A percentile compares a stretch with the other conserved stretches of the same genome.
These are phyloP conservation scores for Mellilla xanthometata DNA, from an alignment of 2,888 invertebrate genomes.

Conservation along the genomic window DNA sequence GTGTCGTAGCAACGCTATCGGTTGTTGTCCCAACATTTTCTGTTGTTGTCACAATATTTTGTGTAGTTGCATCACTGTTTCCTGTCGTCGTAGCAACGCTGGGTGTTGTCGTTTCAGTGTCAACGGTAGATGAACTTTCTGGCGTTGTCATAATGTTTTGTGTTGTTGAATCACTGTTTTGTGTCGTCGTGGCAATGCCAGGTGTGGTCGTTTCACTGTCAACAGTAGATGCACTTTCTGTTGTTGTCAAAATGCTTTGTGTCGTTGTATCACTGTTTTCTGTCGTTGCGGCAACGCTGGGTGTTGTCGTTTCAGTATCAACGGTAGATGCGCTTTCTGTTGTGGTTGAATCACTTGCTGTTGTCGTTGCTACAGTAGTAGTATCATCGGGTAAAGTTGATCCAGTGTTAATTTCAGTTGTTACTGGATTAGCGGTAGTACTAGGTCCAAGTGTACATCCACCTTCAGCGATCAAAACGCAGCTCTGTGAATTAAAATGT, in stretches of 20 bases:
- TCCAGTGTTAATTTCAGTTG: background rate
- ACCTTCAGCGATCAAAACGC: slow-evolving; percentile 12
- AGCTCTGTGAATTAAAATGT: slow-evolving; percentile 6
- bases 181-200: background rate
- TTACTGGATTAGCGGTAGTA: slow-evolving; percentile 5
- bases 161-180: background rate
- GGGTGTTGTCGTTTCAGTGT: background rate
- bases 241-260: background rate
- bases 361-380: background rate
- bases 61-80: background rate
- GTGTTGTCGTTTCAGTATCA: background rate
- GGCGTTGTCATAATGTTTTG: background rate
- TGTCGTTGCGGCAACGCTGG: background rate
- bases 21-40: background rate
- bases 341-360: background rate
- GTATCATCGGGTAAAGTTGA: background rate
- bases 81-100: background rate
- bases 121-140: too few species aligned
- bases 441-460: slow-evolving; percentile 11
- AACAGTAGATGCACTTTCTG: background rate
- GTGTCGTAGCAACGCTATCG: background rate
- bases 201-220: too few species aligned
- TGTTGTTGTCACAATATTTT: background rate
- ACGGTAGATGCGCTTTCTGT: background rate
- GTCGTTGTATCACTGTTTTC: background rate